Percentiles rank a stretch among this genome's conserved stretches.
These are phyloP conservation scores for Hirtodrosophila alboralis DNA, from an alignment of 2,888 invertebrate species.

Conservation along the genomic window DNA sequence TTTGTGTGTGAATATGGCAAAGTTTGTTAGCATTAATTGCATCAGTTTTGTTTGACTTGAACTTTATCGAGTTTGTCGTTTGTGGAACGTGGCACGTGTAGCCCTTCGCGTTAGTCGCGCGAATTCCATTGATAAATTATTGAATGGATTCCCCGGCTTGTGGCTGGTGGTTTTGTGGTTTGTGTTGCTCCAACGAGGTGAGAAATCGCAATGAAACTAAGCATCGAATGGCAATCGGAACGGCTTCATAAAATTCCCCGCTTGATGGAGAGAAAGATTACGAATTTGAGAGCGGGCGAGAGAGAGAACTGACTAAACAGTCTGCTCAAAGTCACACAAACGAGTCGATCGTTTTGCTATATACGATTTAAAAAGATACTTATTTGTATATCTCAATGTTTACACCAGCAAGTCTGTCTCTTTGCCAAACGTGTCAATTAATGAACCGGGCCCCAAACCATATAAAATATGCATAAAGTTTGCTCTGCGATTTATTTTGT, in stretches of 20 bases:
- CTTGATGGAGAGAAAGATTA: background rate
- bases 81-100: constrained; percentile 9
- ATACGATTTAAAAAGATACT: constrained; percentile 8
- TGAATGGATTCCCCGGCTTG: constrained; percentile 48
- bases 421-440: constrained; percentile 60
- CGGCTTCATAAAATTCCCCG: constrained; percentile 52
- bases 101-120: constrained; percentile 27
- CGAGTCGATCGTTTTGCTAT: constrained; percentile 38
- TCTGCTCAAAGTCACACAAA: constrained; percentile 22
- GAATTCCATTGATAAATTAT: constrained; percentile 68
- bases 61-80: constrained; percentile 33
- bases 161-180: constrained; percentile 24
- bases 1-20: constrained; percentile 9
- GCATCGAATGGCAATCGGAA: constrained; percentile 13
- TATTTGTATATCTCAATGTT: constrained; percentile 21
- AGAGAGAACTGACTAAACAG: background rate
- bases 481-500: constrained; percentile 52
- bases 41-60: constrained; percentile 48
- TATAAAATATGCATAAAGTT: constrained; percentile 61
- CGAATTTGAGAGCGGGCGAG: background rate
- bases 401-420: constrained; percentile 4
- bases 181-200: constrained; percentile 58
- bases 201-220: constrained; percentile 66
- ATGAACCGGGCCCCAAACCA: constrained; percentile 51
- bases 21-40: constrained; percentile 55